Conservation (phyloP, 2,113 vertebrate species). For the Boulengeromyrus knoepffleri region DNA sequence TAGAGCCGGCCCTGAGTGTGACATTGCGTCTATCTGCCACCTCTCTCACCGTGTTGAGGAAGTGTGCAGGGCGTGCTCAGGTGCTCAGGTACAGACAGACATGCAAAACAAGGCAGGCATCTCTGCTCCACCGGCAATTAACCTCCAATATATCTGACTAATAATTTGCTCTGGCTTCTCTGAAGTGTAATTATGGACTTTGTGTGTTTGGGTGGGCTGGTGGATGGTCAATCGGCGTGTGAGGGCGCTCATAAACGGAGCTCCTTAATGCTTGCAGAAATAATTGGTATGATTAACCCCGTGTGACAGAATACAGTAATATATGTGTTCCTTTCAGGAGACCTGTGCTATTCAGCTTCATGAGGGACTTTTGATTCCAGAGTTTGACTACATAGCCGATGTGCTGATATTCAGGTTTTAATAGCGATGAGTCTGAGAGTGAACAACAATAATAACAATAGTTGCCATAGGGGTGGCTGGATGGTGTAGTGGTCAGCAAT, state of each 20-base stretch:
- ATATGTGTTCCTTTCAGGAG: neutral
- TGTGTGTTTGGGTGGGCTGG: neutral
- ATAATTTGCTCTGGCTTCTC: neutral
- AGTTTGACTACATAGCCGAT: neutral
- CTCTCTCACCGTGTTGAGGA: neutral
- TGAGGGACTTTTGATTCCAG: neutral
- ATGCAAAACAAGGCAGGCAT: neutral
- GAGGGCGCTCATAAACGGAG: neutral
- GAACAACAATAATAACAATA: neutral
- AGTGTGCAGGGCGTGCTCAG: neutral
- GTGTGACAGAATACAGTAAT: neutral
- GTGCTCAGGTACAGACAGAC: neutral
- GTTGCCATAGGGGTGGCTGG: too few species aligned
- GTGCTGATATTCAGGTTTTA: neutral
- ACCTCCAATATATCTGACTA: neutral
- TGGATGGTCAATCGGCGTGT: neutral
- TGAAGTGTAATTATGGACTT: neutral
- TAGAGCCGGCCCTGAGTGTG: neutral
- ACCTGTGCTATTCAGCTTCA: neutral
- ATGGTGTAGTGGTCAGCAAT: too few species aligned
- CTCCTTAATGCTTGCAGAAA: neutral
- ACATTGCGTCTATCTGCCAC: neutral
- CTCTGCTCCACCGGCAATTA: neutral
- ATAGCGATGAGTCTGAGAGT: neutral
- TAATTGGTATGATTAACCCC: neutral